Percentiles rank a stretch among this genome's conserved stretches.
Evolutionary conservation across 2,797 vertebrate genomes (phyloP).

Genomic region (Ceyx erithaca): DNA sequence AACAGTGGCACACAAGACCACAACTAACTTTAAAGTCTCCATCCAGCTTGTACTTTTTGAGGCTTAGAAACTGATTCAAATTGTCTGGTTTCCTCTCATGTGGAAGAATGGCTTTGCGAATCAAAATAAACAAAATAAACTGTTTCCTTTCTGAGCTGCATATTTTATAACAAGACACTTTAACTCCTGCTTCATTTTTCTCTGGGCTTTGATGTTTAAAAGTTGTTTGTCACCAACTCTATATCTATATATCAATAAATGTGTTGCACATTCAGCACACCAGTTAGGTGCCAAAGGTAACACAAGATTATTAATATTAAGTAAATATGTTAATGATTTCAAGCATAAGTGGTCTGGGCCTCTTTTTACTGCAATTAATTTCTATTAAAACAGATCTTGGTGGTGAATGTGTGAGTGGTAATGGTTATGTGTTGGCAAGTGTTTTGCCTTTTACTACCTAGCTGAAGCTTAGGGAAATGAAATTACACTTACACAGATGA

Average conservation of each 20-base stretch:
- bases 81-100: not conserved
- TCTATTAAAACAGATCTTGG: not conserved
- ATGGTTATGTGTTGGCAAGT: rapidly evolving
- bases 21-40: not conserved
- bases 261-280: not conserved
- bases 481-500: not conserved
- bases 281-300: not conserved
- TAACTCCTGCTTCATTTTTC: not conserved
- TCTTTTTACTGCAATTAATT: not conserved
- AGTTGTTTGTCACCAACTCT: not conserved
- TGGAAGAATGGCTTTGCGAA: slow-evolving; percentile 21
- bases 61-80: slow-evolving; percentile 2
- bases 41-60: not conserved
- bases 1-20: not conserved
- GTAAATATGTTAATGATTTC: not conserved
- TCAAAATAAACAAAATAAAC: slow-evolving; percentile 7
- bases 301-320: not conserved
- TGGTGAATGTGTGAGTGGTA: not conserved
- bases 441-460: not conserved
- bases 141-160: not conserved
- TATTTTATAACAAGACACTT: not conserved
- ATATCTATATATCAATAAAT: not conserved
- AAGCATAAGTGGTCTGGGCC: not conserved
- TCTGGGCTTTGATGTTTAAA: not conserved
- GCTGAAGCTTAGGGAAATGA: not conserved